Evolutionary conservation across 2,797 vertebrate genomes (phyloP), one percentile per base, ranked within the genome.

Genomic region (Onychomys arenicola): DNA sequence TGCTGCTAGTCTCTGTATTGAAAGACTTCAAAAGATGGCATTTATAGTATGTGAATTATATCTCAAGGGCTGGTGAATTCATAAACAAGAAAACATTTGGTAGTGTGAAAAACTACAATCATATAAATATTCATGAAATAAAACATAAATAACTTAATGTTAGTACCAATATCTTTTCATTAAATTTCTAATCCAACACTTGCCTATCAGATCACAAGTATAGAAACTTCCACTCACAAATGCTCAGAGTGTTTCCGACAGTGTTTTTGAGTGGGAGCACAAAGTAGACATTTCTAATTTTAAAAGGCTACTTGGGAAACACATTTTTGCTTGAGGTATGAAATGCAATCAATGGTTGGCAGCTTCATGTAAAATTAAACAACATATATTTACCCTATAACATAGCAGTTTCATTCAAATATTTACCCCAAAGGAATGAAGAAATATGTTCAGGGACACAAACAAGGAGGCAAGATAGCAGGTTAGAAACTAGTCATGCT

Each of bases 291-390:
- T 57, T 59, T 78, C 57, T 90, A 90, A 88, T 88, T 77, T 92
- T 43, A 17, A 85, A 96, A 89, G 77, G 63, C 52, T 89, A 81
- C 29, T 87, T 17, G 61, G 23, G 14, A 91, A 92, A 82, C 27
- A 65, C 12, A 96, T 82, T 90, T 96, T 46, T 73, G 12, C 4
- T 73, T 91, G 32, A 65, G 86, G 61, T 81, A 81, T 90, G 89
- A 92, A 96, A 94, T 69, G 13, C 52, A 55, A 75, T 88, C 29
- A 19, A 9, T 88, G n/a, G 80, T 90, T 84, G 52, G 37, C 52
- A 95, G 34, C 34, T 93, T 91, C 76, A 52, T 90, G 69, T 78
- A 82, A 91, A 96, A 89, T 89, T 94, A 95, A 94, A 90, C 65
- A 94, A 69, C 76, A 61, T 73, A 37, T 59, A 43, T 89, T 61